Evolutionary conservation across 2,113 vertebrate genomes (phyloP).

Genomic region (Petrocephalus microphthalmus): DNA sequence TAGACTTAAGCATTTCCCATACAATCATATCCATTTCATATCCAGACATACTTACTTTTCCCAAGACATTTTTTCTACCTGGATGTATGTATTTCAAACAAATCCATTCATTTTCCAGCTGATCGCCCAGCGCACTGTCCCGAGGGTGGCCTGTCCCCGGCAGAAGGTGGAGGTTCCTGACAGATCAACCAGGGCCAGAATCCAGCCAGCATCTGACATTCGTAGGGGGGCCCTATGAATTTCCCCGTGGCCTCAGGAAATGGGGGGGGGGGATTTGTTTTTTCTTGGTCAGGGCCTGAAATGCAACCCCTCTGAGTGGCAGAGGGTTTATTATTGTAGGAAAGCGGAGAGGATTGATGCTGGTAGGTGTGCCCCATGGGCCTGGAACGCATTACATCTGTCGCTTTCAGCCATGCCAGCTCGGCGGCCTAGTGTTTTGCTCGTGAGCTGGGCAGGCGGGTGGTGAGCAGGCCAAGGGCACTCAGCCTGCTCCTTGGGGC

Average conservation of each 20-base stretch:
- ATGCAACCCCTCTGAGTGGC: conserved; percentile 47
- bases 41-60: neutral
- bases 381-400: conserved; percentile 64
- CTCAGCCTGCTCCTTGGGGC: conserved; percentile 3
- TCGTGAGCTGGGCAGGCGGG: neutral
- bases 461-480: neutral
- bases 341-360: conserved; percentile 66
- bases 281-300: conserved; percentile 33
- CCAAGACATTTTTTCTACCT: neutral
- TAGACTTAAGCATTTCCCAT: neutral
- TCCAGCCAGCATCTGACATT: conserved; percentile 22
- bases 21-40: neutral
- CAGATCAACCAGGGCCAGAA: neutral
- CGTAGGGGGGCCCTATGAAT: conserved; percentile 27
- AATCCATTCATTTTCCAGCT: neutral
- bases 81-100: neutral
- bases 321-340: conserved; percentile 62
- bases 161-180: neutral
- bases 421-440: neutral
- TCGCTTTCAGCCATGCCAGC: conserved; percentile 39
- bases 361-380: conserved; percentile 51
- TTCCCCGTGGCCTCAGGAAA: conserved; percentile 35
- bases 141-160: neutral
- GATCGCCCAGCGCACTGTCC: neutral
- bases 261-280: conserved; percentile 37